These are phyloP conservation scores for Sesamia nonagrioides DNA, from an alignment of 1,140 invertebrate species.

Conservation along the genomic window DNA sequence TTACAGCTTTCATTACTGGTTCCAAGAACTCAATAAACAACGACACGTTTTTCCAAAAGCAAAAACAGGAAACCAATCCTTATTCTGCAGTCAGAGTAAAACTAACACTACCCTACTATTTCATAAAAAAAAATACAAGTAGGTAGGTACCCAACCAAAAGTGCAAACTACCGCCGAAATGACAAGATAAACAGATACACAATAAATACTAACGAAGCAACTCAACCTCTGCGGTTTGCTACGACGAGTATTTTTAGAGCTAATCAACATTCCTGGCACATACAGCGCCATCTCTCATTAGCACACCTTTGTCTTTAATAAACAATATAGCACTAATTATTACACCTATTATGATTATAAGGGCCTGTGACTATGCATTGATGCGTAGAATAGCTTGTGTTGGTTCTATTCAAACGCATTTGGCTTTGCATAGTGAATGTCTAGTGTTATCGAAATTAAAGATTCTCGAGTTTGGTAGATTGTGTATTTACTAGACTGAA, in stretches of 20 bases:
- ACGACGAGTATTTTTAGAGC: slow-evolving; percentile 68
- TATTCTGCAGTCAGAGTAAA: too few species aligned
- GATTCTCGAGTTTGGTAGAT: background rate
- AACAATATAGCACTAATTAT: slow-evolving; percentile 51
- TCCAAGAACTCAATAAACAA: background rate
- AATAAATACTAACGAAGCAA: slow-evolving; percentile 76
- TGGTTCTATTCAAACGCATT: background rate
- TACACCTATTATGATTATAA: slow-evolving; percentile 30
- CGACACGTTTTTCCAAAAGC: too few species aligned
- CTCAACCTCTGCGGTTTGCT: slow-evolving; percentile 56
- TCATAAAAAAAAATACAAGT: background rate
- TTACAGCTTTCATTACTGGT: background rate
- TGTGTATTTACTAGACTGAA: background rate
- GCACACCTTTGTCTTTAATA: slow-evolving; percentile 74
- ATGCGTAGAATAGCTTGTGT: background rate
- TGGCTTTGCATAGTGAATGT: background rate
- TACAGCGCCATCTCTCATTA: slow-evolving; percentile 68
- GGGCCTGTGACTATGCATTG: background rate
- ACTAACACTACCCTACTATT: background rate
- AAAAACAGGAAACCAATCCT: too few species aligned
- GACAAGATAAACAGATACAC: slow-evolving; percentile 47
- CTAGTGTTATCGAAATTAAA: background rate
- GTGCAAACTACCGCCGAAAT: background rate
- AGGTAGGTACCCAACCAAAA: background rate
- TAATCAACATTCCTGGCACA: slow-evolving; percentile 75